These are phyloP conservation scores for Phrynocephalus forsythii DNA, from an alignment of 2,797 vertebrate genomes.

Conservation along the genomic window DNA sequence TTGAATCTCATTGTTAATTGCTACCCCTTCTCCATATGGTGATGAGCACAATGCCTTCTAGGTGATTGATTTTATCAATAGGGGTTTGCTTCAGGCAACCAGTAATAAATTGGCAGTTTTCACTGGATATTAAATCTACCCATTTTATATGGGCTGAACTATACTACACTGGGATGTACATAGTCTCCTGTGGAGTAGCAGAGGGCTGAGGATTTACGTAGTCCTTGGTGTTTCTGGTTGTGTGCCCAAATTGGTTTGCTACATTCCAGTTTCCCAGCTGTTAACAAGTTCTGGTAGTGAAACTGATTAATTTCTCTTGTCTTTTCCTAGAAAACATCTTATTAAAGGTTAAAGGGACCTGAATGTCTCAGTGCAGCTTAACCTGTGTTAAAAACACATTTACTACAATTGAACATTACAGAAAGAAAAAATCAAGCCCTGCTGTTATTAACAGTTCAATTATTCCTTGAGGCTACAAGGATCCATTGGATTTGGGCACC, in stretches of 20 bases:
- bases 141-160: too few relatives aligned
- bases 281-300: neutral
- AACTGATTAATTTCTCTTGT: neutral
- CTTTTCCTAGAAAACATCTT: neutral
- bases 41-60: too few relatives aligned
- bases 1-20: too few relatives aligned
- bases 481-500: neutral
- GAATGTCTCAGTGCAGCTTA: neutral
- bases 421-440: neutral
- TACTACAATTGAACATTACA: neutral
- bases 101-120: too few relatives aligned
- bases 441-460: neutral
- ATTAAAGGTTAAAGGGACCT: constrained; percentile 15
- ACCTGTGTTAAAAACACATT: neutral
- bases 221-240: too few relatives aligned
- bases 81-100: too few relatives aligned
- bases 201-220: too few relatives aligned
- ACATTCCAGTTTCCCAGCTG: neutral
- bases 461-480: constrained; percentile 7
- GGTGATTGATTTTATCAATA: too few relatives aligned
- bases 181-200: too few relatives aligned
- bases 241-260: neutral
- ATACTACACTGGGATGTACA: too few relatives aligned
- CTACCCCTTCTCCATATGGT: too few relatives aligned
- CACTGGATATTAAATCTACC: too few relatives aligned